Base-by-base conservation (phyloP, 1,140 invertebrate genomes). In the Drosophila elegans region DNA sequence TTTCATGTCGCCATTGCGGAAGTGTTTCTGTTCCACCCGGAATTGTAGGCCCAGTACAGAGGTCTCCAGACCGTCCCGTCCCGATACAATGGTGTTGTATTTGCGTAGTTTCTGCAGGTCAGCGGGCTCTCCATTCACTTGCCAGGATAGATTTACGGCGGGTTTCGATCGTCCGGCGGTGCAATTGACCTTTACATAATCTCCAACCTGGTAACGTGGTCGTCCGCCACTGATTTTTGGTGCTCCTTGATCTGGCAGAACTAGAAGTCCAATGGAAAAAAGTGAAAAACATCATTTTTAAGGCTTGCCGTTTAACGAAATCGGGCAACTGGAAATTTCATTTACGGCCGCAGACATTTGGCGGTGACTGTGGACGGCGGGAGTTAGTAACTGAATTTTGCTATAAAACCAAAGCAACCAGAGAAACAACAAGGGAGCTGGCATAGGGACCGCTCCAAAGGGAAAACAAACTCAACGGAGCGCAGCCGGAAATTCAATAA, bases 81-180 rank as follows among this genome's bases (percentile, higher is more conserved):
- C 93, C 51, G 93, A 92, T 4, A 93, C 93, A n/a, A 93, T 91
- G 27, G 92, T 93, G 9, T 94, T 94, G 44, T 94, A 94, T 36
- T 79, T 90, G n/a, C 93, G 91, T 21, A 95, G 71, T 44, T 93
- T 92, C 38, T 93, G 80, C 44, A 92, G 80, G 32, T 95, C 94
- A 12, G 94, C 96, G 63, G 94, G 93, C 53, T 95, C 94, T 25
- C 95, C 95, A 83, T 97, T 96, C 78, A 97, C 95, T 91, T 94
- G 96, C 96, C 96, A 97, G 16, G 93, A 93, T 32, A 96, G 93
- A 42, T 93, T 93, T n/a, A 95, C 95, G 9, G 95, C 94, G 42
- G 96, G 96, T 76, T 95, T 95, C 32, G 95, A 96, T 66, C 94
- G 93, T 2, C 93, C 93, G 11, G 95, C 95, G 12, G 95, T 95